A percentile compares a stretch with the other conserved stretches of the same genome.
phyloP scores from a whole-genome alignment of 2,113 vertebrate species.

The Sphyrna mokarran region DNA sequence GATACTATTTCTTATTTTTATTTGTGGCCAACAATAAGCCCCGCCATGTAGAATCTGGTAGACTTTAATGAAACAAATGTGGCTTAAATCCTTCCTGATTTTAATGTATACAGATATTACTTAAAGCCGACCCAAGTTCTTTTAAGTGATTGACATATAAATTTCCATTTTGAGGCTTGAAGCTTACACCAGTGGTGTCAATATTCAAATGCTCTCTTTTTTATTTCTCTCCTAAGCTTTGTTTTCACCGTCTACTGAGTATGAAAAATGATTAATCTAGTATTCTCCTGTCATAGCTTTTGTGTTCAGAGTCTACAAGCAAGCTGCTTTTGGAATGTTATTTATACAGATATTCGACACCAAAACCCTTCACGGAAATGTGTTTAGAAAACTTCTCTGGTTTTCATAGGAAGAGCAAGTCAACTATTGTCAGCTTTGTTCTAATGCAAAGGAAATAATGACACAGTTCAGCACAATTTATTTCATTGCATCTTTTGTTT shows the following conservation, averaged over 20 bases:
- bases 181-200: background rate
- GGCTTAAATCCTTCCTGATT: background rate
- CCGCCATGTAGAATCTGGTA: background rate
- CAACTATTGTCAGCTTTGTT: background rate
- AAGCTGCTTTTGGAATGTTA: background rate
- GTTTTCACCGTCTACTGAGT: background rate
- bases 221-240: background rate
- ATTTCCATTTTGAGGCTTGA: background rate
- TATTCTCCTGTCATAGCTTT: background rate
- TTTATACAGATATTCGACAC: background rate
- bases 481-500: background rate
- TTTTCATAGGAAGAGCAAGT: background rate
- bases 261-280: background rate
- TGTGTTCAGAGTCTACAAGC: background rate
- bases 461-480: background rate
- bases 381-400: background rate
- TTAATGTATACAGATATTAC: background rate
- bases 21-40: background rate
- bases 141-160: background rate
- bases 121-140: background rate
- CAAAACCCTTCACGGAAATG: background rate
- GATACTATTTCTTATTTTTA: background rate
- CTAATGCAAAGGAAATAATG: background rate
- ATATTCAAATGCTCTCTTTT: background rate
- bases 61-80: background rate